These are phyloP conservation scores for Petrocephalus microphthalmus DNA, from an alignment of 2,113 vertebrate genomes.

Conservation along the genomic window DNA sequence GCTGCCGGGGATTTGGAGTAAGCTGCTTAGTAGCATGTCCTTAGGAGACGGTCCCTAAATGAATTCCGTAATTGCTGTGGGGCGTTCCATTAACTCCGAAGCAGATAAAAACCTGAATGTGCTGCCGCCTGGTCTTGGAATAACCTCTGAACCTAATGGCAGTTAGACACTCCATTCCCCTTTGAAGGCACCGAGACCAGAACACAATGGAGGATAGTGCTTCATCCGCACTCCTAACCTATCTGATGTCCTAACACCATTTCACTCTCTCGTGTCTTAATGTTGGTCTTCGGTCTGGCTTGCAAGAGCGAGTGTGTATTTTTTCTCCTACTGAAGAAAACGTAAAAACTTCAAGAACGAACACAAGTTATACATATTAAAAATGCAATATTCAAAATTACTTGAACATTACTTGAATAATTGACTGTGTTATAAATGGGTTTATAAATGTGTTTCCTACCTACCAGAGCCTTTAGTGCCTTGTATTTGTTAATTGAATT, in stretches of 20 bases:
- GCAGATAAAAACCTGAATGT: neutral
- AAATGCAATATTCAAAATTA: neutral
- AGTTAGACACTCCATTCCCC: neutral
- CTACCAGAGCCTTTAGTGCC: neutral
- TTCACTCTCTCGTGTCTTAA: neutral
- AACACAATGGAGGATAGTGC: neutral
- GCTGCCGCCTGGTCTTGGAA: neutral
- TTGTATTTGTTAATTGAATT: neutral
- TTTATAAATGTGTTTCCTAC: neutral
- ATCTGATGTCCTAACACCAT: neutral
- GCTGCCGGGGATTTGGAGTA: neutral
- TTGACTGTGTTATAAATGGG: neutral
- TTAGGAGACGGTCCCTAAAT: neutral
- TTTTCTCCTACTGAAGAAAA: neutral
- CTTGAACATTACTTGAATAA: no score
- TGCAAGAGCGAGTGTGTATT: neutral
- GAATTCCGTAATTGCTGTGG: neutral
- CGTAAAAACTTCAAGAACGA: neutral
- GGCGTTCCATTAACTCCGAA: neutral
- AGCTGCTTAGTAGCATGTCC: neutral
- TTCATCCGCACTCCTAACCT: neutral
- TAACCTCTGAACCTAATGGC: neutral
- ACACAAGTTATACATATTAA: neutral
- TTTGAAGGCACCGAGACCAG: neutral
- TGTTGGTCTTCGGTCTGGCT: neutral